Base-by-base conservation (phyloP, 2,888 invertebrate genomes). In the Unio pictorum region DNA sequence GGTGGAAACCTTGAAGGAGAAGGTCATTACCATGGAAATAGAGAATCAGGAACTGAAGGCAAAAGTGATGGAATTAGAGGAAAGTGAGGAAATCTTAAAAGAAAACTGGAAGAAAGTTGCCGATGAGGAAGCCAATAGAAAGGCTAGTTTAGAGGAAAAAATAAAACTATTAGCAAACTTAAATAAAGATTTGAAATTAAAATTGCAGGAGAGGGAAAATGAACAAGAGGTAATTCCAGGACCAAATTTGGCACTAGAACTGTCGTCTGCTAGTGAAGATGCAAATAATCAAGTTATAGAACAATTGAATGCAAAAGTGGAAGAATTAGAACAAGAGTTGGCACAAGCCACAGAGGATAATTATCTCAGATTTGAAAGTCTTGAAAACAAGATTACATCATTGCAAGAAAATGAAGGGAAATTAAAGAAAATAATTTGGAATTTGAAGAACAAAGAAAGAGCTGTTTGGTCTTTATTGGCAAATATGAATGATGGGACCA, bases 101-200 rank as follows among this genome's bases (percentile, higher is more conserved):
- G 82, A 82, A 18, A 86, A 87, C 72, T 87, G 87, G 87, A 75
- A 80, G 28, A 79, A 83, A 64, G 84, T 84, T 57, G 87, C 85
- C 23, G 84, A 84, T 66, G 84, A 84, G 64, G 86, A 87, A 65
- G 81, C 82, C 11, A 83, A 83, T 61, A 82, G 85, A 64, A 73
- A 79, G 15, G 78, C 81, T 61, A 76, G 78, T 58, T 71, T 84
- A 60, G 84, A 85, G 65, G 84, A 85, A 67, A 87, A 87, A 69
- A 76, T 85, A 8, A 75, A 73, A 75, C 80, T 81, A 68, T 66
- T 85, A 57, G 82, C 85, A 68, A 61, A 69, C 56, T 58, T 77
- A 26, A 87, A 85, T 72, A 73, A 76, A n/a, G 83, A 86, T n/a
- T 72, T 86, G 17, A 84, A 83, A 69, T 61, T 67, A 23, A 85